Evolutionary conservation across 2,888 invertebrate genomes (phyloP).

Genomic region (Dioctria linearis): DNA sequence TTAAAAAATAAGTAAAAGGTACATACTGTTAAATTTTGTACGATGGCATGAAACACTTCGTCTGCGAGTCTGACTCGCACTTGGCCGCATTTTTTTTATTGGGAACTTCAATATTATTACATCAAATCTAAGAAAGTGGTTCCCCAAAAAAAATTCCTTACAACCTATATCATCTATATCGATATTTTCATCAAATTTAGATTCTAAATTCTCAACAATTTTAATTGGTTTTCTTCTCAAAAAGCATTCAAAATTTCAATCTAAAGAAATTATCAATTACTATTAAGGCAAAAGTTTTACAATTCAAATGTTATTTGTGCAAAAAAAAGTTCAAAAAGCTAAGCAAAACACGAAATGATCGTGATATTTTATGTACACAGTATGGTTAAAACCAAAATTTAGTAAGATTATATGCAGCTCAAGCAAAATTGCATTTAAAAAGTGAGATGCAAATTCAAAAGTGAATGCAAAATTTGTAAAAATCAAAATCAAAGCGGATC

Average conservation of each 20-base stretch:
- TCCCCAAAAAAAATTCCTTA: too few relatives aligned
- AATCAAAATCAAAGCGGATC: neutral
- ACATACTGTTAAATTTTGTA: too few relatives aligned
- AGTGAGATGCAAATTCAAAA: constrained; percentile 37
- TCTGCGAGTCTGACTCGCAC: too few relatives aligned
- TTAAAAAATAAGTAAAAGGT: too few relatives aligned
- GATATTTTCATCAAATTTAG: too few relatives aligned
- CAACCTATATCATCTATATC: too few relatives aligned
- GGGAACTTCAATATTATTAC: too few relatives aligned
- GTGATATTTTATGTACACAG: constrained; percentile 41
- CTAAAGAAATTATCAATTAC: neutral
- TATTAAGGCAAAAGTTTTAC: neutral
- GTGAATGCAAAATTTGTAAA: neutral
- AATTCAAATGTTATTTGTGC: constrained; percentile 11
- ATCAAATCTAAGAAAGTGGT: too few relatives aligned
- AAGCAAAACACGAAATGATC: constrained; percentile 36
- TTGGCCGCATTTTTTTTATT: too few relatives aligned
- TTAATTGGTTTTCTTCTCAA: too few relatives aligned
- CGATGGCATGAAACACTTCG: too few relatives aligned
- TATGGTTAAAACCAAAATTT: neutral
- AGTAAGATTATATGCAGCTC: neutral
- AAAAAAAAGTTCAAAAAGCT: constrained; percentile 34
- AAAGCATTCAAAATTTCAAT: neutral
- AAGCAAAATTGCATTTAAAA: constrained; percentile 34
- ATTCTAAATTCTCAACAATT: too few relatives aligned